A percentile compares a stretch with the other conserved stretches of the same genome.
Evolutionary conservation across 2,113 vertebrate genomes (phyloP).

Genomic region (Carassius auratus): DNA sequence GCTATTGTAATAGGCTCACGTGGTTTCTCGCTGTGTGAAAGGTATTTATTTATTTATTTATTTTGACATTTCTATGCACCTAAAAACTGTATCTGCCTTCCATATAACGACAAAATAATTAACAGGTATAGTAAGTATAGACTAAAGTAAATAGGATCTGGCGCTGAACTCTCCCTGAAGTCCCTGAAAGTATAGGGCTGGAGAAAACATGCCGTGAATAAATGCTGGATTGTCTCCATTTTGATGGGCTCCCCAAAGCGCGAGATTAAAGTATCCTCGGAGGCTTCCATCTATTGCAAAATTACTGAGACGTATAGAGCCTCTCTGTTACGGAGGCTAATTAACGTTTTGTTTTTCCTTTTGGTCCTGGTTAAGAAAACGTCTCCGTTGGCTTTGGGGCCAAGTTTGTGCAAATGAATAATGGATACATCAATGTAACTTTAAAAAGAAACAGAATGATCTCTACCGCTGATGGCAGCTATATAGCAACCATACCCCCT

Average conservation of each 20-base stretch:
- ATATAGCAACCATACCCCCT: conserved; percentile 39
- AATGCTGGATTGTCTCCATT: conserved; percentile 41
- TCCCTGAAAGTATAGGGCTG: conserved; percentile 11
- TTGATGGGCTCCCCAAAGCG: conserved; percentile 9
- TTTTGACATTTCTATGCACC: background rate
- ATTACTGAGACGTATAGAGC: conserved; percentile 25
- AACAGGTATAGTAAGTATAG: background rate
- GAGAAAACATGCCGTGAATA: conserved; percentile 43
- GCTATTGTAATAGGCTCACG: background rate
- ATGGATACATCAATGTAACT: conserved; percentile 44
- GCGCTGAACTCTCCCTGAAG: conserved; percentile 19
- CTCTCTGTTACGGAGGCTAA: conserved; percentile 52
- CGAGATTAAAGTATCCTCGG: conserved; percentile 15
- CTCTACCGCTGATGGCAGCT: conserved; percentile 46
- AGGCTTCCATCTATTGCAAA: conserved; percentile 46
- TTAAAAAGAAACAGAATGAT: conserved; percentile 48
- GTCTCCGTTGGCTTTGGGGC: conserved; percentile 6
- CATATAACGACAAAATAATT: background rate
- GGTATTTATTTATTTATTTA: background rate
- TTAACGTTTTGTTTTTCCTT: conserved; percentile 52
- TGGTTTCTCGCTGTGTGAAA: background rate
- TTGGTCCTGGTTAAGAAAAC: conserved; percentile 26
- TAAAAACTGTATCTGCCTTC: background rate
- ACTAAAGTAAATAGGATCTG: background rate
- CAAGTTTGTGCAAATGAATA: conserved; percentile 51